Evolutionary conservation across 1,140 invertebrate genomes (phyloP).

Genomic region (Portunus trituberculatus): DNA sequence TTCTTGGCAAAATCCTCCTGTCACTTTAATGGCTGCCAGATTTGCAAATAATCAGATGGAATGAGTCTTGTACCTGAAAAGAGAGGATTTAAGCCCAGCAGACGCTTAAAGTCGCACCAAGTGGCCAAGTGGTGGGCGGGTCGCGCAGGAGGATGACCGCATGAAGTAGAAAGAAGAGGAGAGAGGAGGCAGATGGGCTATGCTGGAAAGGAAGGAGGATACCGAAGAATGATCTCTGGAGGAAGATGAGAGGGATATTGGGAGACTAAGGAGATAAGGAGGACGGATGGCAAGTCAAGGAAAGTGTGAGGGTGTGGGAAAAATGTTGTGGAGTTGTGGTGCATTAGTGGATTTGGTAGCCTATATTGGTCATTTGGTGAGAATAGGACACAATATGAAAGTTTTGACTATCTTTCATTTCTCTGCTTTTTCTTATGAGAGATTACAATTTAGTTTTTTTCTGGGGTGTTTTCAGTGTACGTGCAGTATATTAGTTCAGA

Average conservation of each 20-base stretch:
- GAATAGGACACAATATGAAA: too few species aligned
- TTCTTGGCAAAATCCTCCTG: not conserved
- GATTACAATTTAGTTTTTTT: too few species aligned
- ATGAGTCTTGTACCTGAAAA: not conserved
- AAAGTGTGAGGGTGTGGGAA: not conserved
- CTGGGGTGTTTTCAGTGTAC: too few species aligned
- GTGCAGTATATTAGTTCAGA: too few species aligned
- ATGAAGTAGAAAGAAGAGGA: not conserved
- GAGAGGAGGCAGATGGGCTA: too few species aligned
- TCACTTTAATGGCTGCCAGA: constrained; percentile 2
- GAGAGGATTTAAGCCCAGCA: constrained; percentile 17
- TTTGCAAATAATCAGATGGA: constrained; percentile 2
- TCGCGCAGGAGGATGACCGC: not conserved
- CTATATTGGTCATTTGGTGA: too few species aligned
- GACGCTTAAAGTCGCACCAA: not conserved
- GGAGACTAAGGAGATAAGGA: not conserved
- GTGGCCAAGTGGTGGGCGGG: not conserved
- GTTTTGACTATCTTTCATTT: too few species aligned
- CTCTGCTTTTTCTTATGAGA: too few species aligned
- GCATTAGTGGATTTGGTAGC: too few species aligned
- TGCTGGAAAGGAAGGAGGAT: too few species aligned
- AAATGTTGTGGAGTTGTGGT: too few species aligned
- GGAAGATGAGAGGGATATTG: not conserved
- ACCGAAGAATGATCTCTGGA: too few species aligned
- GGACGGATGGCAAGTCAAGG: not conserved